Conservation (phyloP, 2,888 invertebrate species). For the Macropis europaea region DNA sequence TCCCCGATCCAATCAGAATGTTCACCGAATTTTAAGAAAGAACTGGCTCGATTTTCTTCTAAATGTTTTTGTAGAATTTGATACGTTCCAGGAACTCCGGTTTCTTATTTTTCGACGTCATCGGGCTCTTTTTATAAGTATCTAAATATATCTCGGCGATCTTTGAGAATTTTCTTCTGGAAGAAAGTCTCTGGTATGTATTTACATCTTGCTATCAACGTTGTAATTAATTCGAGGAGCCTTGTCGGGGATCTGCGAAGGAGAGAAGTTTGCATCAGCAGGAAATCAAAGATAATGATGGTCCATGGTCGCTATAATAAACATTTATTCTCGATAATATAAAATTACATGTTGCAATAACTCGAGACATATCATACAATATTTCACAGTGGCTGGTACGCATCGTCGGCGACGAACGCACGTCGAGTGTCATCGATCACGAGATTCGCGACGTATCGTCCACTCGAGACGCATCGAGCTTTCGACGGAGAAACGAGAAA, state of each 20-base stretch:
- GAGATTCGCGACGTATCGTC: not conserved
- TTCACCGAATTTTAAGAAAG: no score
- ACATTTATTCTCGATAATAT: conserved; percentile 76
- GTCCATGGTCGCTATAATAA: conserved; percentile 40
- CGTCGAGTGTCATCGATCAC: conserved; percentile 7
- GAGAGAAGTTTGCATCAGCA: not conserved
- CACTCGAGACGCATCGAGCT: not conserved
- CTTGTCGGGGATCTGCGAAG: not conserved
- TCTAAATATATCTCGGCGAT: conserved; percentile 8
- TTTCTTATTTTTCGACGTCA: conserved; percentile 1
- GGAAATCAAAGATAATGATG: not conserved
- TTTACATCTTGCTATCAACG: not conserved
- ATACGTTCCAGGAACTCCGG: not conserved
- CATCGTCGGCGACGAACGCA: conserved; percentile 23
- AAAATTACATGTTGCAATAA: conserved; percentile 76
- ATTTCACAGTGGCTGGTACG: conserved; percentile 71
- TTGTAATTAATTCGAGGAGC: not conserved
- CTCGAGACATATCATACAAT: conserved; percentile 77
- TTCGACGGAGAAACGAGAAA: not conserved
- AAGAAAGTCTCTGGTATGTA: not conserved
- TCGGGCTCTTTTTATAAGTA: not conserved
- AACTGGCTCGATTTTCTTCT: no score
- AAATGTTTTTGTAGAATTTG: no score
- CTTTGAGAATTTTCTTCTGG: not conserved
- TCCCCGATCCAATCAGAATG: no score